Percentiles rank a stretch among this genome's conserved stretches.
Evolutionary conservation across 2,888 invertebrate species (phyloP).

Genomic region (Antheraea assamensis): DNA sequence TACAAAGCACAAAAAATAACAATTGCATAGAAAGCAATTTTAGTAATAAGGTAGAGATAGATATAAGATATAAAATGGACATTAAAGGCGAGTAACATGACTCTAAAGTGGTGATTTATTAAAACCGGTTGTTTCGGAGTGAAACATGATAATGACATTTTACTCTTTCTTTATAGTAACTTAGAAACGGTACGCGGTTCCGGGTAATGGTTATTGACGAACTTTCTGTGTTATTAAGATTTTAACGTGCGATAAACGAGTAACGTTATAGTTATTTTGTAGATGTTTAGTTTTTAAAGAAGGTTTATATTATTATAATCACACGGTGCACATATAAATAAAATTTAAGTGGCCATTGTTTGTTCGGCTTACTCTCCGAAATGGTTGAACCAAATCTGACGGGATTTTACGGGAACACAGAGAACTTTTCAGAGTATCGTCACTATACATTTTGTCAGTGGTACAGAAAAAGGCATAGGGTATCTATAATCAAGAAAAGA

Average conservation of each 20-base stretch:
- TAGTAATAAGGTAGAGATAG: neutral
- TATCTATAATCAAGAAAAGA: no score
- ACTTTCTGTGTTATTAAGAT: constrained; percentile 54
- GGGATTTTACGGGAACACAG: no score
- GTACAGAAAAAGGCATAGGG: no score
- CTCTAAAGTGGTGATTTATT: constrained; percentile 66
- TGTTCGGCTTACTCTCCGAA: no score
- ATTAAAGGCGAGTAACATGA: constrained; percentile 59
- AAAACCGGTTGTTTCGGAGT: constrained; percentile 49
- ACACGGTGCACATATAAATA: no score
- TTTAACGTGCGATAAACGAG: constrained; percentile 37
- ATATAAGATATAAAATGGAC: constrained; percentile 47
- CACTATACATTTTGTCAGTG: no score
- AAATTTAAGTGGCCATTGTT: no score
- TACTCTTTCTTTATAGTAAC: constrained; percentile 45
- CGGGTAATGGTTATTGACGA: constrained; percentile 50
- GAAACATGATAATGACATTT: constrained; percentile 38
- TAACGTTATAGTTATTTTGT: constrained; percentile 20
- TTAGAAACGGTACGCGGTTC: constrained; percentile 44
- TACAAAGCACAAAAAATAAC: neutral
- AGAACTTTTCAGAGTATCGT: no score
- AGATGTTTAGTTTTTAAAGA: neutral
- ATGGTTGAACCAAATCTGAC: no score
- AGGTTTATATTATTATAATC: neutral
- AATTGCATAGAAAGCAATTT: neutral